These are phyloP conservation scores for Drosophila flavopinicola DNA, from an alignment of 2,888 invertebrate genomes.

Conservation along the genomic window DNA sequence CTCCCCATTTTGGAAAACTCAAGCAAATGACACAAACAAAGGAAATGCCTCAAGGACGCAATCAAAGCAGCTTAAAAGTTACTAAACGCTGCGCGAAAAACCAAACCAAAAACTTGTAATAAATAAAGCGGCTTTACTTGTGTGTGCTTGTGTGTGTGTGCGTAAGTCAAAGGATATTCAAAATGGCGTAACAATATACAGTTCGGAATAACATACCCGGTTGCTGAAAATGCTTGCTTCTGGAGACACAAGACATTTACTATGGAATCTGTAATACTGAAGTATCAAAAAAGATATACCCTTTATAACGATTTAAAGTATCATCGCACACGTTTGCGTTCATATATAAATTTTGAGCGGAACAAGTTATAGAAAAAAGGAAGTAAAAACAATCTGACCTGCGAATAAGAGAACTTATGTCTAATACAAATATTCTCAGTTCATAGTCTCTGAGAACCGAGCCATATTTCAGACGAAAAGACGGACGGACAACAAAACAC, in stretches of 20 bases:
- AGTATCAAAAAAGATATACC: neutral
- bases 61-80: conserved; percentile 66
- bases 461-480: no score
- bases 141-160: conserved; percentile 5
- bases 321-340: no score
- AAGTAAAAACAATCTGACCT: no score
- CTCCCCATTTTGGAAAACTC: neutral
- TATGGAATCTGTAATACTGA: neutral
- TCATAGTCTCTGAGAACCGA: no score
- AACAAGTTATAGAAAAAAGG: no score
- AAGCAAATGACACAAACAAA: conserved; percentile 23
- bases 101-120: conserved; percentile 50
- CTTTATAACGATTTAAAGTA: no score
- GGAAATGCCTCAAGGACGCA: conserved; percentile 53
- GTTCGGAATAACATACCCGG: conserved; percentile 1
- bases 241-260: conserved; percentile 28
- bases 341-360: neutral
- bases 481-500: no score
- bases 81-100: conserved; percentile 30
- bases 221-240: conserved; percentile 53
- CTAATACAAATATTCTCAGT: no score
- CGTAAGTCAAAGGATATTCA: conserved; percentile 21
- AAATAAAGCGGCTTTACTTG: conserved; percentile 40
- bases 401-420: no score
- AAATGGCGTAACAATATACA: conserved; percentile 10